Conservation (phyloP, 2,888 invertebrate species). For the Leptodirus hochenwartii region DNA sequence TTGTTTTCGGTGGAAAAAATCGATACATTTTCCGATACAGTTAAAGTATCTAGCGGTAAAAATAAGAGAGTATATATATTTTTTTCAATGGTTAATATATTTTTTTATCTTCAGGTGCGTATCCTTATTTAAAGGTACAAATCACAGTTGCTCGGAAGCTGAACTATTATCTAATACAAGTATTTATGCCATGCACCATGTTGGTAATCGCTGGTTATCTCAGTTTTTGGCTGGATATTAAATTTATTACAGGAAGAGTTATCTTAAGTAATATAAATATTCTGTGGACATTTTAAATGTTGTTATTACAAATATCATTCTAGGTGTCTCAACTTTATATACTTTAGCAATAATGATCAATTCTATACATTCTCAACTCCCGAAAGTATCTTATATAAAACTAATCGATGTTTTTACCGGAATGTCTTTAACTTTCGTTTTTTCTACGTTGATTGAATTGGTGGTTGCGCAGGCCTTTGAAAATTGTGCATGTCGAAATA, state of each 20-base stretch:
- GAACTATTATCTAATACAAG: conserved; percentile 7
- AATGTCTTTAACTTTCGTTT: conserved; percentile 12
- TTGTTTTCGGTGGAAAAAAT: too few species aligned
- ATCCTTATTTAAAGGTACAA: conserved; percentile 4
- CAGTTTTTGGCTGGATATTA: conserved; percentile 10
- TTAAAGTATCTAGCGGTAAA: too few species aligned
- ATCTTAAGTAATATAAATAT: conserved; percentile 9
- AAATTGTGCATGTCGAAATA: conserved; percentile 4
- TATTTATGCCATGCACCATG: conserved; percentile 10
- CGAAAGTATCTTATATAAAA: conserved; percentile 12
- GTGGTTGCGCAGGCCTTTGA: conserved; percentile 12
- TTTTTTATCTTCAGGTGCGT: conserved; percentile 7
- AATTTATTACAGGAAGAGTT: conserved; percentile 9
- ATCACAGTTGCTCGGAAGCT: conserved; percentile 6
- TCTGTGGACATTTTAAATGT: too few species aligned
- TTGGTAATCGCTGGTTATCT: conserved; percentile 8
- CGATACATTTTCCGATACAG: too few species aligned
- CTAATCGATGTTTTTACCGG: conserved; percentile 13
- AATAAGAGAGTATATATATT: too few species aligned
- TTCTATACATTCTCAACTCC: conserved; percentile 10
- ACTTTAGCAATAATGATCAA: conserved; percentile 9
- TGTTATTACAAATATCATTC: too few species aligned
- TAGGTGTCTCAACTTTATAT: conserved; percentile 11
- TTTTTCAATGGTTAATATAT: too few species aligned
- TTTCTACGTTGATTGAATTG: conserved; percentile 11